Base-by-base conservation (phyloP, 2,797 vertebrate genomes). In the Pangasius macronema region DNA sequence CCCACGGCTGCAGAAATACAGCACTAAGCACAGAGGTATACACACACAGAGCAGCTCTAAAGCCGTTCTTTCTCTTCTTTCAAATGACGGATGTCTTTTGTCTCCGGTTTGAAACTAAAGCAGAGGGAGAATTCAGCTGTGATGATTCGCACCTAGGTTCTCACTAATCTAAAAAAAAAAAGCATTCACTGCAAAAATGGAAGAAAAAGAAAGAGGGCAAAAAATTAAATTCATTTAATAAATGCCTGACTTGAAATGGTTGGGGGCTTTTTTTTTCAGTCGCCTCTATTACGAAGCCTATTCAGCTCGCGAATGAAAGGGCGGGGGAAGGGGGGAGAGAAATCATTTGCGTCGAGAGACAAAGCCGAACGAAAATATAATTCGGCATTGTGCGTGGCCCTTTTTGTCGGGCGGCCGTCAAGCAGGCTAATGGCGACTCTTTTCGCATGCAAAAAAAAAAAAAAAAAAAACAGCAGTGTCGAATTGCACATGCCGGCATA, bases 361-460 rank as follows among this genome's bases (percentile, higher is more conserved):
- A 97, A 97, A 97, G 97, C 94, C 94, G 96, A 96, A 97, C 97
- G 97, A 97, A 97, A 97, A 97, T 97, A 97, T 97, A 97, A 97
- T 97, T 97, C 96, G 49, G 94, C 94, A 96, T 96, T 96, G 95
- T 96, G 95, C 94, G 7, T 92, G 87, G 90, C 94, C 96, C 73
- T 67, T 97, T 97, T 97, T 97, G 97, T 97, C 96, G 96, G 95
- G 94, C 94, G 96, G 95, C 96, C 97, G 95, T 97, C 97, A 98
- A 97, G 95, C 95, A 67, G 94, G 95, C 95, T 97, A 97, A 97
- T 97, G 97, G 95, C 87, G 91, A 92, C 89, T 93, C 95, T 95
- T 96, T 96, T 96, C 46, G 75, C 85, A 77, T 76, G 73, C 57
- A 30, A 18, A 68, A 59, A 55, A 55, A 30, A 77, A 22, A 39